These are phyloP conservation scores for Chaetodon trifasciatus DNA, from an alignment of 2,797 vertebrate species.

Conservation along the genomic window DNA sequence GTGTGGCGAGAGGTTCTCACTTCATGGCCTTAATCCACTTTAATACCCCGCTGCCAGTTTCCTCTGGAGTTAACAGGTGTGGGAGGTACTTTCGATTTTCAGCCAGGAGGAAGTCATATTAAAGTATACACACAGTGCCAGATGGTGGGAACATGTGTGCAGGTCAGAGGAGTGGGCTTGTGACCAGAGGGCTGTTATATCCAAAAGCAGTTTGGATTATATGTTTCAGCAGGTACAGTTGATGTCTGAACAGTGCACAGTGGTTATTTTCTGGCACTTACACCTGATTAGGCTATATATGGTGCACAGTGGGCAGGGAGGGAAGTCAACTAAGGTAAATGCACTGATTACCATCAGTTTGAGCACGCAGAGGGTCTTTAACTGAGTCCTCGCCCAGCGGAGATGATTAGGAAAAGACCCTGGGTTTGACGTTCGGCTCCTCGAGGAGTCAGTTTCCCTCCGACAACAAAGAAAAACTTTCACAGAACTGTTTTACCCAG, in stretches of 20 bases:
- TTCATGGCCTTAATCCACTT: conserved; percentile 44
- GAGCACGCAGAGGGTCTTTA: background rate
- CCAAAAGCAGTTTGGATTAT: background rate
- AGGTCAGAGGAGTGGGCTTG: conserved; percentile 1
- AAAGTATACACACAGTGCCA: background rate
- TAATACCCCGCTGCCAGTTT: conserved; percentile 29
- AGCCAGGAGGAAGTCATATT: background rate
- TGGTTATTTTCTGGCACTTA: background rate
- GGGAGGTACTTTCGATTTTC: conserved; percentile 21
- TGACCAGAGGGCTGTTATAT: background rate
- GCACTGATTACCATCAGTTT: background rate
- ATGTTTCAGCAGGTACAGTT: background rate
- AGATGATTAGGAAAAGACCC: background rate
- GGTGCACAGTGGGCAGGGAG: no score
- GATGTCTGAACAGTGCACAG: background rate
- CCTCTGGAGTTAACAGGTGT: conserved; percentile 37
- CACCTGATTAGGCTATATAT: background rate
- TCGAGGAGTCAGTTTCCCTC: background rate
- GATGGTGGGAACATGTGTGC: background rate
- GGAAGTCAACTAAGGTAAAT: background rate
- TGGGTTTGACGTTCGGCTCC: background rate
- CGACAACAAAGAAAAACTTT: background rate
- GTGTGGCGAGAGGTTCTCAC: conserved; percentile 8
- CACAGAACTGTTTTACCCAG: background rate
- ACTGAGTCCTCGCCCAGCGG: background rate